phyloP scores from a whole-genome alignment of 2,797 vertebrate species.

The Poecile montanus region DNA sequence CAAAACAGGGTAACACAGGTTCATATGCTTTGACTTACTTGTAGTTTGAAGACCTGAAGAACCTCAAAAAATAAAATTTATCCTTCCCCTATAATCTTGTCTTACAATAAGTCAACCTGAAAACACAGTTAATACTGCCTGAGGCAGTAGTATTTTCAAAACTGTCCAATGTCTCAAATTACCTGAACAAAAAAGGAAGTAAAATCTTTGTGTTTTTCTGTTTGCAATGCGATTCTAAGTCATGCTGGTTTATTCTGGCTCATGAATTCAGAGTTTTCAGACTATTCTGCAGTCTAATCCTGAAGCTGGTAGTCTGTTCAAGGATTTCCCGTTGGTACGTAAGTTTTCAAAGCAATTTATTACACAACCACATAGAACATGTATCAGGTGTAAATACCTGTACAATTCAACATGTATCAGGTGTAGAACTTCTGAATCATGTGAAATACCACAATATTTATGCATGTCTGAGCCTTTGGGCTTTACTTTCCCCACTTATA shows the following conservation, averaged over 20 bases:
- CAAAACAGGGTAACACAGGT: no score
- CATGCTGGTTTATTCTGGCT: background rate
- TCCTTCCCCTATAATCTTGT: background rate
- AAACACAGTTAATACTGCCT: background rate
- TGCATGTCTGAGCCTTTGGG: background rate
- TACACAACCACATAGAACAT: background rate
- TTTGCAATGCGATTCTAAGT: background rate
- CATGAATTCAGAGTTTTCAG: background rate
- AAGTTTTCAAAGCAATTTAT: background rate
- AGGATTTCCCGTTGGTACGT: background rate
- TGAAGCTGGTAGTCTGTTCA: background rate
- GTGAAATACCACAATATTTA: background rate
- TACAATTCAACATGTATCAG: background rate
- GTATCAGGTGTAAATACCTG: no score
- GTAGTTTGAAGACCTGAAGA: background rate
- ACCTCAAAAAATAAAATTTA: background rate
- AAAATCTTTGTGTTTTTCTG: background rate
- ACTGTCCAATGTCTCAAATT: background rate
- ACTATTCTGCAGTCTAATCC: background rate
- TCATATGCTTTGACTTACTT: background rate
- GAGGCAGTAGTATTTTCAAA: background rate
- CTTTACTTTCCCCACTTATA: background rate
- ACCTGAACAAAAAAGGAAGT: background rate
- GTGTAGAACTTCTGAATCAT: background rate
- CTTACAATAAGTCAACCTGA: background rate